Evolutionary conservation across 53 echinoderm and acorn worm species (phyloP), one percentile per base, ranked within the genome.

Genomic region (Echinometra lucunter): DNA sequence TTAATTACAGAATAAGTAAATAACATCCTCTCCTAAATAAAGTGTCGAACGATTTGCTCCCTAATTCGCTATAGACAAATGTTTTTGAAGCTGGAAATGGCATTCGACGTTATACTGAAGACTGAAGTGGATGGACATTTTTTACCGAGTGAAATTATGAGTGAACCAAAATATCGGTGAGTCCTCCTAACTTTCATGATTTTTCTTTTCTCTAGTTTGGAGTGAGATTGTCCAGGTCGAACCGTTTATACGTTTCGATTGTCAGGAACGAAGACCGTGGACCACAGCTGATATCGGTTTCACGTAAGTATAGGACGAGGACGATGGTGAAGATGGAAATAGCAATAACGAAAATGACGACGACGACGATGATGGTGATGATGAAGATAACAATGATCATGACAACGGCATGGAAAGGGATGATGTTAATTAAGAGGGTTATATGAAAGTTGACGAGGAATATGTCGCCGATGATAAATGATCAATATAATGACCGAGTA

Each of bases 261-360:
- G 89, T 38, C 35, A 35, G 19, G 89, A 89, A 37, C 34, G 45
- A 32, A 56, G 37, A n/a, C 57, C 56, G 2, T 89, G 89, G 89
- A 58, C 57, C 19, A 58, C 89, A 17, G 89, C 89, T 17, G 89
- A 89, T 58, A 89, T 57, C 6, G 89, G 57, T 42, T 89, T 89
- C 37, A 89, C 60, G 89, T 89, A 89, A 89, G 60, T 58, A 44
- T 28, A 4, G 67, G 8, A 67, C 9, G 30, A 10, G 10, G 67
- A 25, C 6, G 66, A 27, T 67, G 67, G 30, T 12, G 66, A 66
- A 0, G 11, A n/a, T 66, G 67, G 30, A 7, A 11, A 30, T 67
- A 30, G 17, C 0, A 7, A 67, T 28, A 3, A 67, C 6, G 67
- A 67, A 1, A 30, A 32, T 3, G 67, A 11, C 12, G 17, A 2